Evolutionary conservation across 2,888 invertebrate genomes (phyloP).

Genomic region (Palloptera scutellata): DNA sequence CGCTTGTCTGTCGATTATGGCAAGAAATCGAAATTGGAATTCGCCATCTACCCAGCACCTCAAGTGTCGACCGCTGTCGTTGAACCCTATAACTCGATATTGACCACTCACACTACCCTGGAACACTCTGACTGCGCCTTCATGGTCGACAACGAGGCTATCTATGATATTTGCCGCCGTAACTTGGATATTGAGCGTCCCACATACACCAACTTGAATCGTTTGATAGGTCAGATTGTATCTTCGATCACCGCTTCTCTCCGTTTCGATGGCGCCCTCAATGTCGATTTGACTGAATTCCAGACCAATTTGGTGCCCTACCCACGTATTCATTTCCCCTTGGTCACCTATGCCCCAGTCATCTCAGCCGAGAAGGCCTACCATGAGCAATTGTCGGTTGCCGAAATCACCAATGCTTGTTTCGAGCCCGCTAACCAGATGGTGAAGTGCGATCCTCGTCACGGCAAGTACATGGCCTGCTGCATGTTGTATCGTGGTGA

Average conservation of each 20-base stretch:
- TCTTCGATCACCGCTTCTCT: constrained; percentile 93
- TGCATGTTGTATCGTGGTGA: constrained; percentile 94
- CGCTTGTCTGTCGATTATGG: constrained; percentile 90
- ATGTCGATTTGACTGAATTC: constrained; percentile 93
- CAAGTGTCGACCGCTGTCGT: constrained; percentile 86
- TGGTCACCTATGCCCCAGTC: constrained; percentile 90
- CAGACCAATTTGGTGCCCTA: constrained; percentile 94
- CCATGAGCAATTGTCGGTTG: constrained; percentile 88
- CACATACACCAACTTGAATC: constrained; percentile 87
- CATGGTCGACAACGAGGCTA: constrained; percentile 91
- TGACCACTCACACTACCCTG: constrained; percentile 90
- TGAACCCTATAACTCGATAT: constrained; percentile 91
- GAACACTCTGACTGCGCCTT: constrained; percentile 90
- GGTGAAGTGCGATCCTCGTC: constrained; percentile 91
- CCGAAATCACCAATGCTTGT: constrained; percentile 93
- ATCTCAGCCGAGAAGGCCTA: constrained; percentile 93
- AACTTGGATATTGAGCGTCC: constrained; percentile 86
- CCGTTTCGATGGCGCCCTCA: constrained; percentile 90
- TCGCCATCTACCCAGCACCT: constrained; percentile 94
- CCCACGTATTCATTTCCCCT: constrained; percentile 93
- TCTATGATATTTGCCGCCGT: constrained; percentile 87
- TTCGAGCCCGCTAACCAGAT: constrained; percentile 96
- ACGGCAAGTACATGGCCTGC: constrained; percentile 93
- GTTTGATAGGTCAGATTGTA: constrained; percentile 87
- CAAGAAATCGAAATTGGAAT: constrained; percentile 92